Conservation (phyloP, 2,113 vertebrate species). For the Siphamia tubifer region DNA sequence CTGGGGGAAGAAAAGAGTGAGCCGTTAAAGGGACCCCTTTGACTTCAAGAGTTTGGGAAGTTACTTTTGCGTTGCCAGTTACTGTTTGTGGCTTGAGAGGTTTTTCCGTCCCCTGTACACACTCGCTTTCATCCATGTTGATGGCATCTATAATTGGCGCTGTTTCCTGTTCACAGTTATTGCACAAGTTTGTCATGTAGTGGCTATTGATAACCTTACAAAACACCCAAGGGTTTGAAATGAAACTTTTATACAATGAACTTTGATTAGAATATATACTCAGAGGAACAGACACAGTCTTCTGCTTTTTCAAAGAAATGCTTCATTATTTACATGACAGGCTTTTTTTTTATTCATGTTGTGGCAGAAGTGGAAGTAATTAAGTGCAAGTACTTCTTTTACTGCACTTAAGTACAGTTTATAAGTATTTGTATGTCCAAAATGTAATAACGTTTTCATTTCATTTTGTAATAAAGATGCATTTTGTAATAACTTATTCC, state of each 20-base stretch:
- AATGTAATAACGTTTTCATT: too few species aligned
- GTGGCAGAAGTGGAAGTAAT: too few species aligned
- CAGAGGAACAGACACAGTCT: not conserved
- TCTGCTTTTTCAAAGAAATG: not conserved
- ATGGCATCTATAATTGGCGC: constrained; percentile 66
- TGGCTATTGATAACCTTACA: constrained; percentile 50
- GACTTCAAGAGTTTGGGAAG: constrained; percentile 68
- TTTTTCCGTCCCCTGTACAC: constrained; percentile 57
- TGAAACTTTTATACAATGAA: constrained; percentile 42
- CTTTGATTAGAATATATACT: constrained; percentile 28
- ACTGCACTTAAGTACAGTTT: too few species aligned
- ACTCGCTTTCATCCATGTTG: constrained; percentile 55
- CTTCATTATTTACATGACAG: not conserved
- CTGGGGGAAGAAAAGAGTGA: constrained; percentile 59
- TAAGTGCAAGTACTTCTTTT: too few species aligned
- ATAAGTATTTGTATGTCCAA: too few species aligned
- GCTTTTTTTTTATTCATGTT: too few species aligned
- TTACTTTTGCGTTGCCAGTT: constrained; percentile 65
- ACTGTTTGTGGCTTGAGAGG: constrained; percentile 60
- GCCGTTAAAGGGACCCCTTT: constrained; percentile 67
- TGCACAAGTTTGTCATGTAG: constrained; percentile 15
- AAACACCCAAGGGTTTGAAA: constrained; percentile 22
- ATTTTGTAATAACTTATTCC: too few species aligned
- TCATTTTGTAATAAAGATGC: too few species aligned
- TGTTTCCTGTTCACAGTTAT: constrained; percentile 46